Percentiles rank a stretch among this genome's conserved stretches.
Evolutionary conservation across 2,113 vertebrate genomes (phyloP).

Genomic region (Empidonax alnorum): DNA sequence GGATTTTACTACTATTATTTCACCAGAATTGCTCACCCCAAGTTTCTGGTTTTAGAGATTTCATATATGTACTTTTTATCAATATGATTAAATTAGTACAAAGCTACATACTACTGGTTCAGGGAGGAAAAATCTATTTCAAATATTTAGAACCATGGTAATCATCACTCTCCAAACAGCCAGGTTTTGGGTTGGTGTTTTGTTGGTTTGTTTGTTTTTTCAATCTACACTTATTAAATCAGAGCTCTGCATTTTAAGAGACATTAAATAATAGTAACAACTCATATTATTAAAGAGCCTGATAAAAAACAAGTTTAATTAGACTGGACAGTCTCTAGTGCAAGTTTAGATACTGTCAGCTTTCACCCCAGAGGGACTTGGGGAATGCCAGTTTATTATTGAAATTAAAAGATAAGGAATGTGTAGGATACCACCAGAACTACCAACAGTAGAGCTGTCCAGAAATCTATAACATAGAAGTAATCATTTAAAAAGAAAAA

Average conservation of each 20-base stretch:
- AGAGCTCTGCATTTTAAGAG: not conserved
- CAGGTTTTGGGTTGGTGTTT: not conserved
- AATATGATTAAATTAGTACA: not conserved
- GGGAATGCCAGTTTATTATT: not conserved
- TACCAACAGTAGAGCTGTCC: not conserved
- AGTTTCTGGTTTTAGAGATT: not conserved
- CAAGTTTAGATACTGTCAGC: not conserved
- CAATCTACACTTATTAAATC: not conserved
- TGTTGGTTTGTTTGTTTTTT: not conserved
- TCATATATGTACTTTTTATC: not conserved
- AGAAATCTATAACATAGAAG: not conserved
- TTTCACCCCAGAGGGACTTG: not conserved
- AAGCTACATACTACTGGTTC: not conserved
- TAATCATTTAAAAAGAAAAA: not conserved
- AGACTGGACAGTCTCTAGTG: not conserved
- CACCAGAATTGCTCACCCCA: not conserved
- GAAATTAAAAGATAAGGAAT: not conserved
- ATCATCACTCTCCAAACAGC: not conserved
- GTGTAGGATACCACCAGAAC: not conserved
- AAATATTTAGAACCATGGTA: not conserved
- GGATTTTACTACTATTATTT: not conserved
- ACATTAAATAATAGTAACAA: not conserved
- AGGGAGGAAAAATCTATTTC: not conserved
- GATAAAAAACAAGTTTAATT: not conserved
- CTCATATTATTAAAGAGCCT: not conserved